Conservation (phyloP, 2,797 vertebrate species). For the Lycodopsis pacificus region DNA sequence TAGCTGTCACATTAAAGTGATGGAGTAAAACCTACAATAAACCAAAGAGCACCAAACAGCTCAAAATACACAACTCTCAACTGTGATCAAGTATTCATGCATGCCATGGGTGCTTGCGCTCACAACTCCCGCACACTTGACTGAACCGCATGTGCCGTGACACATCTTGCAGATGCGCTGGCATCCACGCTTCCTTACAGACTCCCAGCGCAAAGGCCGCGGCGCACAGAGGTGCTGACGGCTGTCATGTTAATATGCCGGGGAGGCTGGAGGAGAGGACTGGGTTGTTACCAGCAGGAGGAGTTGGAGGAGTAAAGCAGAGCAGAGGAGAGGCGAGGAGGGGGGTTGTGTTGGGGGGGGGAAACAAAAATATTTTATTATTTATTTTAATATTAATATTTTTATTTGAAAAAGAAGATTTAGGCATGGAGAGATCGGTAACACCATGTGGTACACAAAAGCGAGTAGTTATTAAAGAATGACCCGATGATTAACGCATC, state of each 20-base stretch:
- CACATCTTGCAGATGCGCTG: constrained; percentile 70
- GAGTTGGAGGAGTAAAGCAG: constrained; percentile 42
- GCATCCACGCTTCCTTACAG: constrained; percentile 54
- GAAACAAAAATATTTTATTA: constrained; percentile 38
- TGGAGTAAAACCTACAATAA: constrained; percentile 15
- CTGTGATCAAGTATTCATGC: constrained; percentile 23
- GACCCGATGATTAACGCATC: background rate
- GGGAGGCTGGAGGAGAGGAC: constrained; percentile 55
- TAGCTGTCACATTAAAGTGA: constrained; percentile 12
- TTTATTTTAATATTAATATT: background rate
- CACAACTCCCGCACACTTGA: constrained; percentile 45
- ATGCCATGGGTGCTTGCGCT: constrained; percentile 15
- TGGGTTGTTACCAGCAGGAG: constrained; percentile 56
- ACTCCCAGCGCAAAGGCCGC: constrained; percentile 68
- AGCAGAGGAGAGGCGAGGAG: constrained; percentile 13
- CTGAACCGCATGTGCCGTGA: constrained; percentile 55
- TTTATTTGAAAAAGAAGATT: constrained; percentile 7
- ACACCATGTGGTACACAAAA: background rate
- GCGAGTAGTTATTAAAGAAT: background rate
- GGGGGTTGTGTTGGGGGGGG: background rate
- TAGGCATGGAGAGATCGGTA: background rate
- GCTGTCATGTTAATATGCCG: constrained; percentile 77
- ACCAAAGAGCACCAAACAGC: constrained; percentile 11
- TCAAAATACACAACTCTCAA: constrained; percentile 14
- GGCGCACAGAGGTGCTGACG: constrained; percentile 72